phyloP scores from a whole-genome alignment of 1,140 invertebrate genomes.

The Plectus sambesii region DNA sequence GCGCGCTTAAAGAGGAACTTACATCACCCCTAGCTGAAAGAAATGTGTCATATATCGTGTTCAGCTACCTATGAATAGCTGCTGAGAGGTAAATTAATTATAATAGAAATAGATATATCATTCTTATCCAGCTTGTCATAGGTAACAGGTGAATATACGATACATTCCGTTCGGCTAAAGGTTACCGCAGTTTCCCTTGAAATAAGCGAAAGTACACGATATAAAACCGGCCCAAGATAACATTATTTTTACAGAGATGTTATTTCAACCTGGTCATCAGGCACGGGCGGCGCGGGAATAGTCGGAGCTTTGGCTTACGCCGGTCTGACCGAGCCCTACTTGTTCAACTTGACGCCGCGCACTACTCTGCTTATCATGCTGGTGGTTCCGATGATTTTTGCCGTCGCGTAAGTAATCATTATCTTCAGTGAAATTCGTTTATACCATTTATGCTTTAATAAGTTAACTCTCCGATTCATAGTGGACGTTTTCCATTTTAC shows the following conservation, averaged over 20 bases:
- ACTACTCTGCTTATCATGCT: slow-evolving; percentile 30
- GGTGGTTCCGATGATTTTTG: slow-evolving; percentile 30
- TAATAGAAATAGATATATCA: neutral
- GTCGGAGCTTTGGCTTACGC: slow-evolving; percentile 40
- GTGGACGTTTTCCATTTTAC: too few species aligned
- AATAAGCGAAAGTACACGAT: too few species aligned
- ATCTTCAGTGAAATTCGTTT: too few species aligned
- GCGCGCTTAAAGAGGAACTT: too few species aligned
- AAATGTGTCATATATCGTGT: too few species aligned
- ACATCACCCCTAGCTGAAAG: too few species aligned
- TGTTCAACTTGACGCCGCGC: slow-evolving; percentile 23
- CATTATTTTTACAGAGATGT: slow-evolving; percentile 24
- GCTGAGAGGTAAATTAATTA: too few species aligned
- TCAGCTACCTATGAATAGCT: too few species aligned
- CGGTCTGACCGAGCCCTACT: slow-evolving; percentile 30
- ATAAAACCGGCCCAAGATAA: too few species aligned
- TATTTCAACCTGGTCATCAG: slow-evolving; percentile 39
- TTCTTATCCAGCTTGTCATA: neutral
- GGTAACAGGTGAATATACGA: neutral
- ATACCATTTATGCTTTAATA: too few species aligned
- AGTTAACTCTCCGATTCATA: too few species aligned
- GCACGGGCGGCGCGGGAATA: slow-evolving; percentile 40
- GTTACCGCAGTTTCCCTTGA: too few species aligned
- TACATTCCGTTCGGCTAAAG: slow-evolving; percentile 9
- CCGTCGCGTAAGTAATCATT: slow-evolving; percentile 26